phyloP scores from a whole-genome alignment of 2,113 vertebrate genomes.

The Henicopernis longicauda region DNA sequence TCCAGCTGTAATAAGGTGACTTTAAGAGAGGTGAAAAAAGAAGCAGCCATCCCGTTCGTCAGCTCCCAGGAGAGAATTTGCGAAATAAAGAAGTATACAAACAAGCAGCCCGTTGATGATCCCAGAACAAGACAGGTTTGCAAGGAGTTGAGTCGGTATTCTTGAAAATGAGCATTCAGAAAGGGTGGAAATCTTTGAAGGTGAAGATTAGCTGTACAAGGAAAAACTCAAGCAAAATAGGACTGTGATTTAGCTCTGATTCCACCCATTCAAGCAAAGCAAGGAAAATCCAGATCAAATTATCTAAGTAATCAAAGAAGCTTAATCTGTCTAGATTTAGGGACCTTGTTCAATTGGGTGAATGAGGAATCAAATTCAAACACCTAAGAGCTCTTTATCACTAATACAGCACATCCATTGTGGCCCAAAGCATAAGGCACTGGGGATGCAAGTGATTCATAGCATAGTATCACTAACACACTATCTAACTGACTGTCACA shows the following conservation, averaged over 20 bases:
- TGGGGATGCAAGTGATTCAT: background rate
- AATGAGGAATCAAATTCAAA: background rate
- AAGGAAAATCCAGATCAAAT: background rate
- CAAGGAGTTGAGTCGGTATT: background rate
- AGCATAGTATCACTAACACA: background rate
- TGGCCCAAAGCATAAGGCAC: background rate
- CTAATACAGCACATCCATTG: background rate
- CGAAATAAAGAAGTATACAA: background rate
- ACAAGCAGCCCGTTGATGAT: background rate
- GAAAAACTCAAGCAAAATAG: background rate
- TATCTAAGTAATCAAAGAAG: background rate
- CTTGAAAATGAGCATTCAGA: background rate
- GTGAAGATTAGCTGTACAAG: background rate
- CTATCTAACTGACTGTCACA: background rate
- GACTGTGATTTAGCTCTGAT: background rate
- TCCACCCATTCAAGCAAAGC: background rate
- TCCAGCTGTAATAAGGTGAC: background rate
- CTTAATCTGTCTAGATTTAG: background rate
- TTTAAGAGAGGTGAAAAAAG: background rate
- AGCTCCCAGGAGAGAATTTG: background rate
- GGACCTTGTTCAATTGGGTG: background rate
- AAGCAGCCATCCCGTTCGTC: background rate
- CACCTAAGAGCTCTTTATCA: background rate
- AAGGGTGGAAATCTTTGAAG: background rate
- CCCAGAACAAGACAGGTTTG: background rate